Conservation (phyloP, 2,888 invertebrate genomes). For the Tachystola acroxantha region DNA sequence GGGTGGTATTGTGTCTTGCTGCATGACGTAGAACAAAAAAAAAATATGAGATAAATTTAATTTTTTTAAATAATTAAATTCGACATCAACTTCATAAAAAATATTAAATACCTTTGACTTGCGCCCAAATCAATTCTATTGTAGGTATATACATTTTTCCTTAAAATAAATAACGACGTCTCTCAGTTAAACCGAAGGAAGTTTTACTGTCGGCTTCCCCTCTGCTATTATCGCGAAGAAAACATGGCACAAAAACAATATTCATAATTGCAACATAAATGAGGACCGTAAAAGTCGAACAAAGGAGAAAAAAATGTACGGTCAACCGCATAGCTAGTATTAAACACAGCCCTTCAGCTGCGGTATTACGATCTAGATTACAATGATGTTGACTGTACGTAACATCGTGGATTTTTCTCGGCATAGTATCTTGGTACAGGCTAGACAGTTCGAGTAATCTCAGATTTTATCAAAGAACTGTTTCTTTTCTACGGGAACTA, state of each 20-base stretch:
- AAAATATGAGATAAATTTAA: slow-evolving; percentile 1
- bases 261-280: slow-evolving; percentile 1
- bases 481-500: no score
- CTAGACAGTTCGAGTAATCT: no score
- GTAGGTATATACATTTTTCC: no score
- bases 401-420: no score
- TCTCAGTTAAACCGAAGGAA: no score
- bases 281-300: not conserved
- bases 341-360: no score
- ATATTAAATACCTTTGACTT: slow-evolving; percentile 12
- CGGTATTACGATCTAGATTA: no score
- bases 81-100: not conserved
- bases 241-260: not conserved
- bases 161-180: no score
- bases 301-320: not conserved
- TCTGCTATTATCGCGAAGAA: not conserved
- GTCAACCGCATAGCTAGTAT: no score
- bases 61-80: slow-evolving; percentile 4
- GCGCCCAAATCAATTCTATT: slow-evolving; percentile 16
- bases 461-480: no score
- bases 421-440: no score
- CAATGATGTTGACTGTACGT: no score
- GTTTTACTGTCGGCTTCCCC: not conserved
- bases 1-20: slow-evolving; percentile 8
- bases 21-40: slow-evolving; percentile 10